Conservation (phyloP, 2,797 vertebrate genomes). For the Mastacembelus armatus region DNA sequence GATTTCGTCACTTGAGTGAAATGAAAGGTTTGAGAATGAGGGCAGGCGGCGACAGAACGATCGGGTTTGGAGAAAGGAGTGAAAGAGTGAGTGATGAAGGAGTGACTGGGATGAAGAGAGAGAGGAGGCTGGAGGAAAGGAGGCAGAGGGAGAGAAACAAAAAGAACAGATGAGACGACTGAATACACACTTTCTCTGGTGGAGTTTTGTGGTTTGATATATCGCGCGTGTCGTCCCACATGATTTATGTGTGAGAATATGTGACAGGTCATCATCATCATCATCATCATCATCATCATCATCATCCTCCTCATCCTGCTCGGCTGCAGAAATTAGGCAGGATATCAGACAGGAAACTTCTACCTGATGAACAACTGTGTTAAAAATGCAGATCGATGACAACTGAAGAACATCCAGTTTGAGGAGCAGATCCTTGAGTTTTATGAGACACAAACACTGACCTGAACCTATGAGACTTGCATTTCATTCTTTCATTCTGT, state of each 20-base stretch:
- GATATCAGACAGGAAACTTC: too few relatives aligned
- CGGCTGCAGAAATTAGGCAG: constrained; percentile 7
- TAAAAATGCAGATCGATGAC: too few relatives aligned
- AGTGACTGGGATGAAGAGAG: constrained; percentile 12
- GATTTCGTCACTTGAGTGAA: constrained; percentile 11
- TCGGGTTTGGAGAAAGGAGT: constrained; percentile 11
- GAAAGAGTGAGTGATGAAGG: constrained; percentile 16
- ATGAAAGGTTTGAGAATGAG: constrained; percentile 49
- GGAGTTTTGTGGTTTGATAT: constrained; percentile 8
- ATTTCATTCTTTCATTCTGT: too few relatives aligned
- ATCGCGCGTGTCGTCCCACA: background rate
- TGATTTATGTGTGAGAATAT: background rate
- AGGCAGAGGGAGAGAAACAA: constrained; percentile 21
- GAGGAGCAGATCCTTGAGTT: too few relatives aligned
- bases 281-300: constrained; percentile 1
- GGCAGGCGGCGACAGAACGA: constrained; percentile 25
- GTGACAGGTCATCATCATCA: constrained; percentile 24
- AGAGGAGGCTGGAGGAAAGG: too few relatives aligned
- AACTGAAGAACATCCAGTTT: too few relatives aligned
- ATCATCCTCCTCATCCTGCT: too few relatives aligned
- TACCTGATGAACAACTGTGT: too few relatives aligned
- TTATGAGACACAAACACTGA: too few relatives aligned
- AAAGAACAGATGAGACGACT: constrained; percentile 6
- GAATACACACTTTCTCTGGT: background rate
- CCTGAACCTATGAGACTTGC: too few relatives aligned